Base-by-base conservation (phyloP, 2,888 invertebrate species). In the Morpho deidamia region DNA sequence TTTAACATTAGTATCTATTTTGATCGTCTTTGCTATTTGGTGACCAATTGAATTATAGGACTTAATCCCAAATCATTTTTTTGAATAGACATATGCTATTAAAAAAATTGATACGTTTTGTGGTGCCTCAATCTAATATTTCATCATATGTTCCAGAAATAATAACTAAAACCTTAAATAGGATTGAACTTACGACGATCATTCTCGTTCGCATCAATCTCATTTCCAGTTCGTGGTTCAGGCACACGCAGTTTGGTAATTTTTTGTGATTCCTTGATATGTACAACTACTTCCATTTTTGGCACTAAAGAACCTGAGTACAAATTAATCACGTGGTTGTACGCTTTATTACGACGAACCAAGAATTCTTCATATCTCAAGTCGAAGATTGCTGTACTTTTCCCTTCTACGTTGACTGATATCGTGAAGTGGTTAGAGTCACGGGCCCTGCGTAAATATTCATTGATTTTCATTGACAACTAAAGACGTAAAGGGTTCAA, bases 301-400 rank as follows among this genome's bases (percentile, higher is more conserved):
- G 92, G 91, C n/a, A 95, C 93, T 7, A 92, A 71, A 62, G 92
- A 91, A 33, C 94, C 93, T 0, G 94, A 94, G 70, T 93, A 92
- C 46, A 95, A 81, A 72, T 94, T 93, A 52, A 95, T 87, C 9
- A 92, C 91, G 63, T 93, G 91, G 68, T 94, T 92, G 80, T 95
- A 95, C 9, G 91, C 89, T 7, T 92, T 92, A 58, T 92, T 90
- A 52, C 91, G 90, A 4, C 94, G 86, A 11, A 89, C 78, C 45
- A 95, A 75, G 41, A 95, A 68, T 76, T 95, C 94, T 70, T 95
- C 94, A 73, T 96, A 95, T 0, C 92, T 93, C 60, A 95, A 76
- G 68, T 93, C 93, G 76, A 96, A 95, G 1, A 89, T 82, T 0
- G 92, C 93, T 59, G 91, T 91, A 11, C 90, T 90, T 51, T 88